Conservation (phyloP, 2,888 invertebrate genomes). For the Cryptus armator region DNA sequence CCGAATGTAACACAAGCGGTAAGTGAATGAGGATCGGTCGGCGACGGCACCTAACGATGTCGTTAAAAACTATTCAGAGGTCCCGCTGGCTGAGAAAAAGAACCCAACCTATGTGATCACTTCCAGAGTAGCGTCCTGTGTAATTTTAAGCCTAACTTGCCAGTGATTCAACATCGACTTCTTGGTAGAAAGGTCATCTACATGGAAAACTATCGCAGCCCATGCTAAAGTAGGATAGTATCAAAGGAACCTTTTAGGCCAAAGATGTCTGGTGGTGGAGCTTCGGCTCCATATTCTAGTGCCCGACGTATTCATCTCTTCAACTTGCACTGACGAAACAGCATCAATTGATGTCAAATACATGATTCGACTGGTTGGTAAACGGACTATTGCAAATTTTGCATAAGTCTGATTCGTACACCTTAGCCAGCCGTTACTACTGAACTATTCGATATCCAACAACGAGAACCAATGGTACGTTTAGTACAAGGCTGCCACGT, state of each 20-base stretch:
- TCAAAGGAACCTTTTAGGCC: no score
- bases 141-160: not conserved
- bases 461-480: slow-evolving; percentile 20
- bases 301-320: no score
- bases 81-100: not conserved
- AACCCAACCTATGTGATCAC: not conserved
- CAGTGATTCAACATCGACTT: not conserved
- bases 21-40: not conserved
- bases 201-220: not conserved
- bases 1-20: not conserved
- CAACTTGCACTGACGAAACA: not conserved
- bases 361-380: not conserved
- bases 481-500: slow-evolving; percentile 21
- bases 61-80: not conserved
- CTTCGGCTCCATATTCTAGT: no score
- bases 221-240: no score
- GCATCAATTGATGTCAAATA: not conserved
- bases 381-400: not conserved
- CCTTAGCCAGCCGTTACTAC: not conserved
- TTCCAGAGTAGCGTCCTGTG: not conserved
- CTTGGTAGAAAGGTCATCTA: not conserved
- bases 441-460: slow-evolving; percentile 2
- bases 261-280: no score
- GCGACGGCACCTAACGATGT: not conserved
- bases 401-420: not conserved